Conservation (phyloP, 2,797 vertebrate species). For the Borostomias antarcticus region DNA sequence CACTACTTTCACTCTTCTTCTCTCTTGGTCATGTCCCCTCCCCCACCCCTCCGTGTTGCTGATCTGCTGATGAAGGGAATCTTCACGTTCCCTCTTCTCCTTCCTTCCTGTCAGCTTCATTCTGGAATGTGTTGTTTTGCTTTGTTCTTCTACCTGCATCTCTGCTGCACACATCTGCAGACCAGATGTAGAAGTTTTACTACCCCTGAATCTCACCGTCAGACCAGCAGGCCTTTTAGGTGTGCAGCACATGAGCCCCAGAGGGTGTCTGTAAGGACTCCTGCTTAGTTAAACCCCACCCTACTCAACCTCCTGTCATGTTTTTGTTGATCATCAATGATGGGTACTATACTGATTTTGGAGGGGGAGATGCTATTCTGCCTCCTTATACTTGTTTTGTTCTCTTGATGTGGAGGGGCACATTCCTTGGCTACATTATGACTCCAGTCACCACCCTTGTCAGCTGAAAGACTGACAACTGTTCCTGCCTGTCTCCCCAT, state of each 20-base stretch:
- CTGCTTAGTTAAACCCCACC: not conserved
- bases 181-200: slow-evolving; percentile 55
- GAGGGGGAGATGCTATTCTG: slow-evolving; percentile 19
- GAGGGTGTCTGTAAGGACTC: too few relatives aligned
- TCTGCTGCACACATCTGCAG: slow-evolving; percentile 47
- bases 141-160: slow-evolving; percentile 44
- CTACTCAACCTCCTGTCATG: not conserved
- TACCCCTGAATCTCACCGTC: slow-evolving; percentile 13
- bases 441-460: slow-evolving; percentile 49
- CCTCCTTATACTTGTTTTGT: slow-evolving; percentile 40
- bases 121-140: slow-evolving; percentile 45
- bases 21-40: too few relatives aligned
- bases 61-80: slow-evolving; percentile 35
- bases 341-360: slow-evolving; percentile 1
- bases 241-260: too few relatives aligned
- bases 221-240: slow-evolving; percentile 37
- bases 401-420: slow-evolving; percentile 38
- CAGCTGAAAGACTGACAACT: slow-evolving; percentile 51
- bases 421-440: slow-evolving; percentile 56
- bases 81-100: slow-evolving; percentile 27
- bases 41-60: too few relatives aligned
- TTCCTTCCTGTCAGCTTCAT: slow-evolving; percentile 43
- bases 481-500: slow-evolving; percentile 39
- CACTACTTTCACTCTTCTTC: too few relatives aligned
- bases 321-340: not conserved